Evolutionary conservation across 2,888 invertebrate species (phyloP), one percentile per base, ranked within the genome.

Genomic region (Rhingia rostrata): DNA sequence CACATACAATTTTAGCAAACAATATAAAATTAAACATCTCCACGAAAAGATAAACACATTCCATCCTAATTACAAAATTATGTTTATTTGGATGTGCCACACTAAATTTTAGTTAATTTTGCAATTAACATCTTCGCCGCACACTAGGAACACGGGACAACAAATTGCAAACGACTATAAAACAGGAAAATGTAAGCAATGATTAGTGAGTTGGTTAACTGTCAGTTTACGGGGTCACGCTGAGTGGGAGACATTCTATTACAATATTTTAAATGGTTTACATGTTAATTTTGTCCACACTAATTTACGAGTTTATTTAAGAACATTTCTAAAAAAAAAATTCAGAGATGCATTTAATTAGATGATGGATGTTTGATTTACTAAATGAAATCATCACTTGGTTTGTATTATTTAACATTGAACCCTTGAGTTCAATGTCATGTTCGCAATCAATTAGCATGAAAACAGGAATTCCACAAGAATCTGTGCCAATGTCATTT

Each of bases 201-300:
- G 64, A 64, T 64, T 51, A 37, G 39, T 64, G 39, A 30, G 64
- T 39, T 51, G 64, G 49, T 6, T 63, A n/a, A 4, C 47, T 61
- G 35, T 35, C 51, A 63, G 63, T 37, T 63, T 4, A n/a, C 9
- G 49, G 30, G 64, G 64, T 30, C 49, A 64, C 30, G n/a, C 5
- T 12, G 30, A 5, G 39, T 51, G 37, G 30, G 51, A 14, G 22
- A 22, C 2, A 22, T 10, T 4, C 9, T 32, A 12, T 39, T 30
- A 39, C 30, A 30, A 4, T 49, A 4, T 63, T 49, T 37, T 49
- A 45, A 63, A 47, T 63, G 6, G 4, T 6, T 39, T 12, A 39
- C 5, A 30, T n/a, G n/a, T 30, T 32, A 39, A 6, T 12, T n/a
- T 12, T n/a, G 30, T 6, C 35, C 37, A 63, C 39, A 4, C 4